These are phyloP conservation scores for Caradrina kadenii DNA, from an alignment of 2,888 invertebrate species.

Conservation along the genomic window DNA sequence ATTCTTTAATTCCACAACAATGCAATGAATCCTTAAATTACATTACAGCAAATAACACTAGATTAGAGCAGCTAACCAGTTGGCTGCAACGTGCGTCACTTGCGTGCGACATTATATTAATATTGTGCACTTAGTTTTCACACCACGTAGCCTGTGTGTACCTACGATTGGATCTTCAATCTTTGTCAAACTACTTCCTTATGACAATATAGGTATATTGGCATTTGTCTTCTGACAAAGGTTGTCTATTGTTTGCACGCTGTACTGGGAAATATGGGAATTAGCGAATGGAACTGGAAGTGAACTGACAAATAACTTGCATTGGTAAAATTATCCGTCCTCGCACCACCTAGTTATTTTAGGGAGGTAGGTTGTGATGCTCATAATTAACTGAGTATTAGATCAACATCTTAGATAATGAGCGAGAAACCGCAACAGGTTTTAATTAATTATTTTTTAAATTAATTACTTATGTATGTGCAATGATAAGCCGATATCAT, in stretches of 20 bases:
- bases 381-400: neutral
- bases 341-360: neutral
- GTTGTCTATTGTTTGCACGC: neutral
- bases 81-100: conserved; percentile 39
- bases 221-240: conserved; percentile 23
- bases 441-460: no score
- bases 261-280: neutral
- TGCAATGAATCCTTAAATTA: conserved; percentile 5
- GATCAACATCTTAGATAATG: neutral
- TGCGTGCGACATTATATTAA: conserved; percentile 19
- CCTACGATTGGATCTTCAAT: conserved; percentile 31
- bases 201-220: conserved; percentile 39
- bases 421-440: neutral
- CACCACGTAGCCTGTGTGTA: neutral
- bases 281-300: neutral
- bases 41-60: conserved; percentile 10
- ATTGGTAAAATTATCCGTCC: neutral
- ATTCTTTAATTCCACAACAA: conserved; percentile 8
- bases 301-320: neutral
- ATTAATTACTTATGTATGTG: no score
- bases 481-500: no score
- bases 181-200: conserved; percentile 36
- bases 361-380: no score
- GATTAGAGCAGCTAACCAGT: conserved; percentile 24
- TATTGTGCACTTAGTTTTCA: conserved; percentile 27